Conservation (phyloP, 2,113 vertebrate genomes). For the Natator depressus region DNA sequence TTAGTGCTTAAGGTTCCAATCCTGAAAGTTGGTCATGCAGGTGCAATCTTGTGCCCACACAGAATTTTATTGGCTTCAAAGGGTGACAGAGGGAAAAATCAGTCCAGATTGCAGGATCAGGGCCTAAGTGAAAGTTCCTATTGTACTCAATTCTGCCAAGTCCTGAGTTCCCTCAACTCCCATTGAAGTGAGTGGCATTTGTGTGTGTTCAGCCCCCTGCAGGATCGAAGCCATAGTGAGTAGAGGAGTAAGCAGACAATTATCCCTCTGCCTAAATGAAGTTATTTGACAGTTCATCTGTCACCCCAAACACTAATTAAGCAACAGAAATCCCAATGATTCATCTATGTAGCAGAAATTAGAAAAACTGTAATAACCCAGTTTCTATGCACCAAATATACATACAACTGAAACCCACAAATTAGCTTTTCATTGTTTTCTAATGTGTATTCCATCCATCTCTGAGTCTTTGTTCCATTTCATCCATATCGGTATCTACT, state of each 20-base stretch:
- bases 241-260: neutral
- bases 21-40: neutral
- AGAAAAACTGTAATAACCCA: neutral
- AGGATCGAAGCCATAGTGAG: neutral
- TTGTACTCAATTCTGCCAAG: neutral
- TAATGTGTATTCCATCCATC: neutral
- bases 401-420: neutral
- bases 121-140: neutral
- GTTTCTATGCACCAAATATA: neutral
- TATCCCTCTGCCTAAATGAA: neutral
- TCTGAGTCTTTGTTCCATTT: neutral
- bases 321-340: neutral
- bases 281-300: neutral
- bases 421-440: neutral
- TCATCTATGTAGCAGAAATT: neutral
- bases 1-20: neutral
- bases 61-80: neutral
- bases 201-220: neutral
- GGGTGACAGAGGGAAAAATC: neutral
- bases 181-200: no score
- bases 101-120: neutral
- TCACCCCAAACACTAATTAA: neutral
- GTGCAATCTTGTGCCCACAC: neutral
- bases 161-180: neutral
- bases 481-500: neutral